phyloP scores from a whole-genome alignment of 2,113 vertebrate species.

The Lampris megalopsis region DNA sequence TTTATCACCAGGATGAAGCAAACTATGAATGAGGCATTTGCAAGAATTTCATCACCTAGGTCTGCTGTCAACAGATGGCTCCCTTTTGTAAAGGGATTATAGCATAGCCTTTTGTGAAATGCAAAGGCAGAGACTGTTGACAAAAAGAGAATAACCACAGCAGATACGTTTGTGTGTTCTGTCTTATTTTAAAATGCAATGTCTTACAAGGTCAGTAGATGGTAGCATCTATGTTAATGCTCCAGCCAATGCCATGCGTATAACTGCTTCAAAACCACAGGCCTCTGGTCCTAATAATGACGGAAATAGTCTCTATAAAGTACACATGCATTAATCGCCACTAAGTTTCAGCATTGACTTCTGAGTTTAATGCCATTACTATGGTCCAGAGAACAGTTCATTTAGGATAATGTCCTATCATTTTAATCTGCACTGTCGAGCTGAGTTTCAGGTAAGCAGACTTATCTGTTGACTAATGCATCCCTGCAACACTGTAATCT shows the following conservation, averaged over 20 bases:
- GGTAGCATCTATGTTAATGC: not conserved
- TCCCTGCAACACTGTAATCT: slow-evolving; percentile 58
- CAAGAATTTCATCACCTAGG: not conserved
- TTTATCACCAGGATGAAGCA: not conserved
- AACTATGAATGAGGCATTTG: not conserved
- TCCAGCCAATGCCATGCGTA: not conserved
- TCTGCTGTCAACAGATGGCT: not conserved
- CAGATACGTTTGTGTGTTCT: too few relatives aligned
- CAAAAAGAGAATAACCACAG: too few relatives aligned
- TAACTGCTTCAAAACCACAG: not conserved
- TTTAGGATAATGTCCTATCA: slow-evolving; percentile 25
- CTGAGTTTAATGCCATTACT: slow-evolving; percentile 23
- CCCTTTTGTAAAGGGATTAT: not conserved
- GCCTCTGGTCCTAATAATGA: slow-evolving; percentile 19
- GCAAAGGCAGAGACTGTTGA: too few relatives aligned
- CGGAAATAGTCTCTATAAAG: not conserved
- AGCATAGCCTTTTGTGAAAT: too few relatives aligned
- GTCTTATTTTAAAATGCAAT: not conserved
- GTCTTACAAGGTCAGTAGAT: not conserved
- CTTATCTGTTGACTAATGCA: slow-evolving; percentile 42
- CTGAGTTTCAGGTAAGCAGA: slow-evolving; percentile 53
- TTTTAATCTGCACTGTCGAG: slow-evolving; percentile 54
- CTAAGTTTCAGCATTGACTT: slow-evolving; percentile 22
- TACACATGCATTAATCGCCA: not conserved
- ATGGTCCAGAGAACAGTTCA: slow-evolving; percentile 32